These are phyloP conservation scores for Ametastegia equiseti DNA, from an alignment of 2,888 invertebrate species.

Conservation along the genomic window DNA sequence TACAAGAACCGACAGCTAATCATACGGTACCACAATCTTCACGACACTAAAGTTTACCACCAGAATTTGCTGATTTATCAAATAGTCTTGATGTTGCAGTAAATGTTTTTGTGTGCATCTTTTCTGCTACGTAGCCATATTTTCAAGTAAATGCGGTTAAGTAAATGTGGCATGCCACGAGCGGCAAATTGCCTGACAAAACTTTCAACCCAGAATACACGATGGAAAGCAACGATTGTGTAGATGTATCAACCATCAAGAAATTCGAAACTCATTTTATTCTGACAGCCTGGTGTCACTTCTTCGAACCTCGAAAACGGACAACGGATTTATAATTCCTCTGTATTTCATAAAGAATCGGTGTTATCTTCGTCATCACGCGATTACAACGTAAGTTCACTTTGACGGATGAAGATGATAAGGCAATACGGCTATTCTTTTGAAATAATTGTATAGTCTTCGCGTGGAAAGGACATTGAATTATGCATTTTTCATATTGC, in stretches of 20 bases:
- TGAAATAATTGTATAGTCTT: background rate
- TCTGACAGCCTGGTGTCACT: conserved; percentile 2
- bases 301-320: background rate
- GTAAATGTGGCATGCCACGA: conserved; percentile 20
- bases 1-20: background rate
- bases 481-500: background rate
- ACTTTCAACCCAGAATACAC: background rate
- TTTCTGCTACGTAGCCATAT: conserved; percentile 62
- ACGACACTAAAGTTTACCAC: background rate
- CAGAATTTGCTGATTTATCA: conserved; percentile 36
- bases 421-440: background rate
- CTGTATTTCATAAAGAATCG: background rate
- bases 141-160: conserved; percentile 48
- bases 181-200: background rate
- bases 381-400: background rate
- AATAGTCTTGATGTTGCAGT: conserved; percentile 45
- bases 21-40: conserved; percentile 3
- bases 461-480: background rate
- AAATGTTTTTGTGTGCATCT: conserved; percentile 48
- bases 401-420: background rate
- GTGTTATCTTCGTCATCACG: background rate
- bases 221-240: background rate
- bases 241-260: too few species aligned
- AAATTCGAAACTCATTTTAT: background rate
- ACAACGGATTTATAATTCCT: background rate